Evolutionary conservation across 2,113 vertebrate species (phyloP), one percentile per base, ranked within the genome.

Genomic region (Cavia porcellus): DNA sequence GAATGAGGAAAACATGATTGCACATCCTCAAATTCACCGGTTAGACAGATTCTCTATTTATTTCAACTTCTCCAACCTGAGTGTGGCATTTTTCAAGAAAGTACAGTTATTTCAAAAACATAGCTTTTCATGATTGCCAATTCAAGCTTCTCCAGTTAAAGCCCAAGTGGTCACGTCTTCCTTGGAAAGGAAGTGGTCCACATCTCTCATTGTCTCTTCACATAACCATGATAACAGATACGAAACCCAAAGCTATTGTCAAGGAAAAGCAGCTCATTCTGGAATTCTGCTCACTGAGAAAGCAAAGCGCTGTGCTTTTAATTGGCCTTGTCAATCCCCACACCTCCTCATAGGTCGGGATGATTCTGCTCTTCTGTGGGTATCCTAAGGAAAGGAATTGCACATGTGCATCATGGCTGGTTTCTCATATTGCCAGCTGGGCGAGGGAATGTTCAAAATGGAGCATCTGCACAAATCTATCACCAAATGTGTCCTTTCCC

Each of bases 91-190:
- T 89, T 66, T 90, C 88, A 68, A 86, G 61, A 66, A 82, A 87
- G 87, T 84, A 20, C 9, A 90, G 55, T 90, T 84, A 83, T 92
- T 88, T 9, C 61, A 38, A 93, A 96, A 74, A 45, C 62, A 57
- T 57, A 93, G 59, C 22, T 64, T 70, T 55, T 88, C 7, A 5
- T 1, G 75, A 24, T 25, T 87, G 59, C 32, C 90, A 95, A 89
- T 95, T 96, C 28, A 59, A 75, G 74, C 86, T 87, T 94, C 79
- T 95, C 88, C 88, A 91, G 1, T 35, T 38, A 72, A 93, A 95
- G n/a, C 64, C 50, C 30, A 80, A 59, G 20, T 42, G 74, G 7
- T 50, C 89, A 47, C 62, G 85, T 85, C 57, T 90, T n/a, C 50
- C 47, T 38, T 59, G 10, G 82, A 96, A 38, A 95, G 10, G 57